Evolutionary conservation across 64 coral and sea anemone species (phyloP).

Genomic region (Hydrozoanthus tunicans): DNA sequence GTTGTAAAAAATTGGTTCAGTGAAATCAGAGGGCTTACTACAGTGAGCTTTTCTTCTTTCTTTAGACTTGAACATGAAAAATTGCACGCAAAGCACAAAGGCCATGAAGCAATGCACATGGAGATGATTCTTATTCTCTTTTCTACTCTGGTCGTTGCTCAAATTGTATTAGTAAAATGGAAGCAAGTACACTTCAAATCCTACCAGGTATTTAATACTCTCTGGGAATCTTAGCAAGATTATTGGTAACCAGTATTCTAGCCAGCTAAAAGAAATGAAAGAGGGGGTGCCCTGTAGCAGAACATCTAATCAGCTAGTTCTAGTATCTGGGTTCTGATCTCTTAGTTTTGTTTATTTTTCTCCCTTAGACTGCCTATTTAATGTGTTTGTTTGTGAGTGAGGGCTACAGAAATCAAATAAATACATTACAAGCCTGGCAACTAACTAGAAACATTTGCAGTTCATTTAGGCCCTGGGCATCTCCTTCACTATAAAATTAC

Average conservation of each 20-base stretch:
- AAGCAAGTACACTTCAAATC: constrained; percentile 93
- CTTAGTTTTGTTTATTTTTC: too few species aligned
- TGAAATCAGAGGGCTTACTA: neutral
- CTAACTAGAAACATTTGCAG: too few species aligned
- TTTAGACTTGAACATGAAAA: constrained; percentile 94
- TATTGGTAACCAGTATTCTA: neutral
- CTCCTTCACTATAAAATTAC: too few species aligned
- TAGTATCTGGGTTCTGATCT: too few species aligned
- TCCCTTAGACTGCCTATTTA: too few species aligned
- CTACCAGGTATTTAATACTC: constrained; percentile 68
- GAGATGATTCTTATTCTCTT: constrained; percentile 96
- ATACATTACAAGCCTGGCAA: too few species aligned
- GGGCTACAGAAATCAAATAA: too few species aligned
- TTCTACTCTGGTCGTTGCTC: constrained; percentile 90
- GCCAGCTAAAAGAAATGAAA: neutral
- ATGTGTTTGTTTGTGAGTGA: too few species aligned
- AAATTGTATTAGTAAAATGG: constrained; percentile 97
- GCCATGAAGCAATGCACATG: constrained; percentile 98
- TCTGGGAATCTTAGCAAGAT: neutral
- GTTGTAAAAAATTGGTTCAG: neutral
- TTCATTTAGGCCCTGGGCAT: too few species aligned
- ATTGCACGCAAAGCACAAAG: constrained; percentile 93
- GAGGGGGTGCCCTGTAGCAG: too few species aligned
- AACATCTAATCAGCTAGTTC: too few species aligned
- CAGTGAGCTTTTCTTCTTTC: neutral